Evolutionary conservation across 2,888 invertebrate species (phyloP), one percentile per base, ranked within the genome.

Genomic region (Euspilapteryx auroguttella): DNA sequence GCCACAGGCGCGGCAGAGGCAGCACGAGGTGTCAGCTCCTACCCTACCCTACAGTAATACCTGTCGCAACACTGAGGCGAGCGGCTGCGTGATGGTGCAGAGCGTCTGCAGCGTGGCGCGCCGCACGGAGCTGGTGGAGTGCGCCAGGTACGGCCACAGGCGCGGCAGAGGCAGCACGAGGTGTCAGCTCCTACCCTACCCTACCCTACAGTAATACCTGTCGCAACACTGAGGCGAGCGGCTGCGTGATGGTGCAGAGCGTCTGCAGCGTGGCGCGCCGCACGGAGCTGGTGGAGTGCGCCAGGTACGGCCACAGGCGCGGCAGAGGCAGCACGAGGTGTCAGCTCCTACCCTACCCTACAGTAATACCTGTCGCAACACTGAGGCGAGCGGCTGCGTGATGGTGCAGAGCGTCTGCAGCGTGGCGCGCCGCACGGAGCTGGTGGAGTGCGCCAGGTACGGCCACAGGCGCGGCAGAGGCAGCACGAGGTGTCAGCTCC

Each of bases 391-490:
- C 5, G 17, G 75, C 3, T 56, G 42, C 1, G 82, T 83, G 17
- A 92, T 62, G 0, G 89, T 91, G 31, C 83, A 75, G 8, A 94
- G 61, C 0, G 92, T 93, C 45, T 87, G 85, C 1, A 94, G 61
- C 0, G 93, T 89, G 0, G 94, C 90, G 40, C 85, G 86, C 1
- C 92, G 78, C 1, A 93, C 91, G 0, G 89, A 87, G 17, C 88
- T 86, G 17, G 93, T 89, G 32, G 87, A 88, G 55, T 97, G 96
- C 44, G 87, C 86, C 2, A 97, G 78, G 62, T 96, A 96, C 1
- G 96, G 94, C 92, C 94, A 96, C 3, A 97, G 78, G 9, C 94
- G 80, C 1, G 94, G 94, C 10, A 96, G 82, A 2, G 95, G 81
- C 41, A 86, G 81, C 8, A 79, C 58, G 41, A 89, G 66, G 28